Base-by-base conservation (phyloP, 2,797 vertebrate species). In the Sylvia borin region DNA sequence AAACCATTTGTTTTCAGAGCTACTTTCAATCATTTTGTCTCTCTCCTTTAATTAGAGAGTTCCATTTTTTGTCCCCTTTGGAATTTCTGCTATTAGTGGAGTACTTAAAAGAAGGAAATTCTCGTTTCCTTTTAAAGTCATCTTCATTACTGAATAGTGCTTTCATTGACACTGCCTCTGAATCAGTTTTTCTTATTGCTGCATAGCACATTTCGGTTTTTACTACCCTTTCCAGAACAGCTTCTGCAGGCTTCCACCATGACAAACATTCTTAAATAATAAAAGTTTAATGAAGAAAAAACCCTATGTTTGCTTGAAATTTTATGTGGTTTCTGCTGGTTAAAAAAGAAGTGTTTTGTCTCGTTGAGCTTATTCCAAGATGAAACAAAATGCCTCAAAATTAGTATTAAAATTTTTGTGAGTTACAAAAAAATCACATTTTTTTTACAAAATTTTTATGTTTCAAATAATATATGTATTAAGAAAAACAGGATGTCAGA, bases 1-100 rank as follows among this genome's bases (percentile, higher is more conserved):
- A 66, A 90, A 84, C 16, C 80, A 32, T 58, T 94, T 61, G 64
- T 91, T 90, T 90, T 79, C 53, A 86, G 62, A 80, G 62, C 72
- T 58, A 57, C 48, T 82, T 66, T 78, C 29, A 86, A 60, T 84
- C 51, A 40, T 51, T 94, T 89, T 67, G 38, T 80, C 60, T 86
- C 58, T 90, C 82, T 80, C 3, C 61, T 62, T 61, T 62, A 82
- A 80, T 65, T 95, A 51, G 2, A 38, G 58, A 78, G 65, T 89
- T 93, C 64, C 5, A 72, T 92, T 85, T 81, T 51, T 89, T 68
- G 57, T 64, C 54, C n/a, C 11, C n/a, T 87, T 79, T 70, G 34
- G 67, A 90, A 65, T 78, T 78, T 65, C 32, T 73, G 64, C 26
- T 77, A 10, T 50, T 88, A 86, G 32, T 58, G 40, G 50, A 20